Conservation (phyloP, 2,888 invertebrate species). For the Cosmia pyralina region DNA sequence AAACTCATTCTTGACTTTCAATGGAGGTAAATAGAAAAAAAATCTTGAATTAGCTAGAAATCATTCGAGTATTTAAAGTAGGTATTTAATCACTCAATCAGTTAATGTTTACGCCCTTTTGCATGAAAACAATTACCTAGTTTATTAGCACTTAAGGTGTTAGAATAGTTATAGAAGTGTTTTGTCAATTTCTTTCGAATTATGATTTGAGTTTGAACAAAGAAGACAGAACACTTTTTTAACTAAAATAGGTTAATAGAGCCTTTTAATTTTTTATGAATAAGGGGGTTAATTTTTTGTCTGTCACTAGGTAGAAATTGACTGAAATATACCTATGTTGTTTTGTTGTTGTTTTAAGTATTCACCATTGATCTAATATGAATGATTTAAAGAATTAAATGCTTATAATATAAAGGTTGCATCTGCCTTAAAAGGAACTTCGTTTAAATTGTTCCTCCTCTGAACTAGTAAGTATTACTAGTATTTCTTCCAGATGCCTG, state of each 20-base stretch:
- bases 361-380: not conserved
- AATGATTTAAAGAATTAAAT: not conserved
- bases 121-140: not conserved
- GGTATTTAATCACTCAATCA: not conserved
- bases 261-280: too few species aligned
- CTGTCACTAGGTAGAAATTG: not conserved
- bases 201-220: too few species aligned
- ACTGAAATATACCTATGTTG: not conserved
- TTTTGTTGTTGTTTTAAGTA: not conserved
- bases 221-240: too few species aligned
- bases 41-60: not conserved
- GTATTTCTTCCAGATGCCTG: slow-evolving; percentile 53
- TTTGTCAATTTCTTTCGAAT: too few species aligned
- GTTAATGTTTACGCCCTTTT: not conserved
- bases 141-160: not conserved
- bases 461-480: slow-evolving; percentile 19
- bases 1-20: slow-evolving; percentile 1
- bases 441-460: not conserved
- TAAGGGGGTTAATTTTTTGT: not conserved
- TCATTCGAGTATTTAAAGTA: not conserved
- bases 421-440: not conserved
- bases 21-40: not conserved
- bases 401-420: not conserved
- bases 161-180: too few species aligned
- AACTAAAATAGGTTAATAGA: too few species aligned